Evolutionary conservation across 1,140 invertebrate genomes (phyloP).

Genomic region (Paraescarpia echinospica): DNA sequence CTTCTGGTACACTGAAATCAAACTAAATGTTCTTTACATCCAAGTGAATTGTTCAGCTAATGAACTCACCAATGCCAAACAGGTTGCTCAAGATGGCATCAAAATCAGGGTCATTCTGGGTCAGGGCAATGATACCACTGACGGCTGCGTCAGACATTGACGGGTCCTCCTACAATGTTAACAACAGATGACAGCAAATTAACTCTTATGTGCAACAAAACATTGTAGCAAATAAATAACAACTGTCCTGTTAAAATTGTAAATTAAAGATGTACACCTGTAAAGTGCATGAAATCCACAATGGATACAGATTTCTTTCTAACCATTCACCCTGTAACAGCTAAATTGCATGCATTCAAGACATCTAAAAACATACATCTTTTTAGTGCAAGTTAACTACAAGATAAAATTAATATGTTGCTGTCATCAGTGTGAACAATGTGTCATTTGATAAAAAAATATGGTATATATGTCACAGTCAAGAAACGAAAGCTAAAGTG

Average conservation of each 20-base stretch:
- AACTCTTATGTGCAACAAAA: neutral
- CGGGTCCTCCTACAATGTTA: neutral
- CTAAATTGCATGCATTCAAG: no score
- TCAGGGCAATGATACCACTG: neutral
- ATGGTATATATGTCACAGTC: neutral
- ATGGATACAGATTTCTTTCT: no score
- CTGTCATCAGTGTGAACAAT: neutral
- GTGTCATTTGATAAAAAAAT: neutral
- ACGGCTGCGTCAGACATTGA: neutral
- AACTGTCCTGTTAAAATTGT: neutral
- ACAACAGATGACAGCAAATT: neutral
- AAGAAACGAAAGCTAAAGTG: no score
- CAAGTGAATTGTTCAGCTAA: no score
- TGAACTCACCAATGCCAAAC: conserved; percentile 12
- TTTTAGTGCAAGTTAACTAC: no score
- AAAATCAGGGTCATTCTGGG: conserved; percentile 14
- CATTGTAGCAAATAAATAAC: neutral
- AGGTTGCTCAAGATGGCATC: conserved; percentile 14
- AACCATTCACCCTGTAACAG: no score
- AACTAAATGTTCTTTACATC: no score
- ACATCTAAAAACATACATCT: no score
- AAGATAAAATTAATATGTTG: no score
- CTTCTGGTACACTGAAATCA: no score
- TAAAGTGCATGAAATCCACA: no score
- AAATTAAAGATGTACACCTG: no score